Percentiles rank a stretch among this genome's conserved stretches.
These are phyloP conservation scores for Arion vulgaris DNA, from an alignment of 1,140 invertebrate genomes.

Conservation along the genomic window DNA sequence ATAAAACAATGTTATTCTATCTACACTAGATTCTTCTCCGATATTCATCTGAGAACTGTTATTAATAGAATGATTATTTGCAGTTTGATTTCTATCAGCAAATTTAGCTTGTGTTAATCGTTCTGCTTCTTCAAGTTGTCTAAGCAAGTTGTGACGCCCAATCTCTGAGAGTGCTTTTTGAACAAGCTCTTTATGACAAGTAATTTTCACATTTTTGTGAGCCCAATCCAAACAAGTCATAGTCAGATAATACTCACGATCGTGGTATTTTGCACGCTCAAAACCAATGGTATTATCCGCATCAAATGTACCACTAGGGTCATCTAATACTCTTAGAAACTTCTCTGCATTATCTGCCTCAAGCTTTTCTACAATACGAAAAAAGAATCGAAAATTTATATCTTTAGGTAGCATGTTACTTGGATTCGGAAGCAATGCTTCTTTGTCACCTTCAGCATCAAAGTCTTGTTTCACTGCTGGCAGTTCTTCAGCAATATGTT, in stretches of 20 bases:
- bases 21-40: background rate
- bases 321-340: background rate
- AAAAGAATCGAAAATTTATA: background rate
- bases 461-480: background rate
- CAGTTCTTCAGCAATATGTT: background rate
- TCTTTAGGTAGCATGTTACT: background rate
- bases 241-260: background rate
- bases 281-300: background rate
- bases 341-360: background rate
- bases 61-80: background rate
- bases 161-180: background rate
- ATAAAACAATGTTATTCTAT: background rate
- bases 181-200: background rate
- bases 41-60: background rate
- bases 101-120: background rate
- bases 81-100: background rate
- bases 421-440: background rate
- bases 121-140: background rate
- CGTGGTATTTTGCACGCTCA: background rate
- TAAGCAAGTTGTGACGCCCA: background rate
- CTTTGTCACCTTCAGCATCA: background rate
- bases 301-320: background rate
- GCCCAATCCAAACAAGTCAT: background rate
- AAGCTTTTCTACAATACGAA: background rate
- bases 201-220: background rate